Evolutionary conservation across 2,113 vertebrate species (phyloP).

Genomic region (Eudyptes chrysolophus): DNA sequence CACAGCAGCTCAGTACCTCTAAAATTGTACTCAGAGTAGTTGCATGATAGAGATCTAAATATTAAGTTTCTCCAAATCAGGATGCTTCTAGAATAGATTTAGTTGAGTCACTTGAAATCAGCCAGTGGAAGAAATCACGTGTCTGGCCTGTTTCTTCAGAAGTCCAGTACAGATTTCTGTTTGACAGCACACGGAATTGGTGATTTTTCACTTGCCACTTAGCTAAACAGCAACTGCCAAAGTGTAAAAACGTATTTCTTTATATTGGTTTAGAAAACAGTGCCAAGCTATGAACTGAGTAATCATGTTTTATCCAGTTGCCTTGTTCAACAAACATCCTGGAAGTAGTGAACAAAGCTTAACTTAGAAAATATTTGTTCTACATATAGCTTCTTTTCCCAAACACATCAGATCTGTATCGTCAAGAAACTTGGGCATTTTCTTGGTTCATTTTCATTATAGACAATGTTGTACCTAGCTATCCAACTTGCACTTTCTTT

Average conservation of each 20-base stretch:
- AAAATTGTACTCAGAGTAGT: neutral
- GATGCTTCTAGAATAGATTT: neutral
- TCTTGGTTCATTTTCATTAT: neutral
- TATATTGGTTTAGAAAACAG: neutral
- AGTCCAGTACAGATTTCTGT: neutral
- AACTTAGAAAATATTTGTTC: neutral
- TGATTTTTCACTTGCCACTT: neutral
- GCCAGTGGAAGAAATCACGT: neutral
- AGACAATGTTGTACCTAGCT: neutral
- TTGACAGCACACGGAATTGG: neutral
- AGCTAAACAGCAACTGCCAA: neutral
- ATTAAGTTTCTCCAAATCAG: neutral
- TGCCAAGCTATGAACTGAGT: neutral
- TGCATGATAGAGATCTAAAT: neutral
- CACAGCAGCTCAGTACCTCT: neutral
- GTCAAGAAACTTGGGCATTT: neutral
- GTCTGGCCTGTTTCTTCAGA: neutral
- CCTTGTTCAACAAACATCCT: neutral
- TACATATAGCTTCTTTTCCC: neutral
- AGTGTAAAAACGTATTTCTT: neutral
- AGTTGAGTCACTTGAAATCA: neutral
- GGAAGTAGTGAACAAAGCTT: neutral
- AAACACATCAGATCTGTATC: neutral
- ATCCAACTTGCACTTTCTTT: neutral
- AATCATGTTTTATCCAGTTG: neutral